Base-by-base conservation (phyloP, 2,888 invertebrate species). In the Callimorpha dominula region DNA sequence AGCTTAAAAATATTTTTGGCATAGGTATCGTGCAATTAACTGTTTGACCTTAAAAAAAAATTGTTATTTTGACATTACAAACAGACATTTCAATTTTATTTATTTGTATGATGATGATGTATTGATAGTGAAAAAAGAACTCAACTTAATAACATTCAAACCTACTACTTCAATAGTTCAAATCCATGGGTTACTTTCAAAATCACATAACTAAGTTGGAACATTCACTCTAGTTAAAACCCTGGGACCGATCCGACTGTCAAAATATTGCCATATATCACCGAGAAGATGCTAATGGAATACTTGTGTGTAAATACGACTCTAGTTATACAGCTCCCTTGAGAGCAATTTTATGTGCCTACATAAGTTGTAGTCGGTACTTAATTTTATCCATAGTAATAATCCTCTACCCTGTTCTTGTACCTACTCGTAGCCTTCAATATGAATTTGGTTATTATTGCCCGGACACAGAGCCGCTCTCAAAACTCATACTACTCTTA, bases 241-340 rank as follows among this genome's bases (percentile, higher is more conserved):
- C 14, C 49, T 17, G 9, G 49, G 8, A 50, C n/a, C 62, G n/a
- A 15, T 60, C 49, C 57, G 42, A 62, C 87, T 86, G 82, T 83
- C 86, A 85, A 85, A 87, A 87, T 86, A 86, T 87, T 79, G 81
- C 81, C 82, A 83, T 84, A 85, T 85, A 81, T 84, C 81, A 82
- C 76, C 79, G 82, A 82, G 80, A 87, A 86, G 85, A 88, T 85
- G 85, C 78, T 84, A 83, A 82, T 82, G 77, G 81, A 86, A 86
- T 85, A 85, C 85, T 86, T 85, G 77, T 85, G 82, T 80, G 60
- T 67, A 71, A 50, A 52, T 73, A 80, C 82, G 80, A 72, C 74
- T 74, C 79, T 82, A 83, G 79, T 84, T 85, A 81, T 82, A 78
- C 80, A 76, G 79, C 75, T 77, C 80, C 76, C 76, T 73, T 68